phyloP scores from a whole-genome alignment of 2,113 vertebrate species.

The Dicrurus megarhynchus region DNA sequence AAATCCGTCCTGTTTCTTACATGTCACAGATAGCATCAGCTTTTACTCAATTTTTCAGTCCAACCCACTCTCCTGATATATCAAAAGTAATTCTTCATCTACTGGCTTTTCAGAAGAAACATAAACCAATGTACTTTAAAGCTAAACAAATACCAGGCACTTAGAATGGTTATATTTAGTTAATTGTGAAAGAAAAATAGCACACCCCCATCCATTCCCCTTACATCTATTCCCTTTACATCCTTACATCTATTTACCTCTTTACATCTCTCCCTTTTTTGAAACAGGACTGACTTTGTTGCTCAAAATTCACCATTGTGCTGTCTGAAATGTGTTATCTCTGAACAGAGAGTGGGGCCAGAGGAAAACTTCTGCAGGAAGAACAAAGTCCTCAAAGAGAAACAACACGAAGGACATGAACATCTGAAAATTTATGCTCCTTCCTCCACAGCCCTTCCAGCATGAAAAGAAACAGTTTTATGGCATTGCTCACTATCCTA shows the following conservation, averaged over 20 bases:
- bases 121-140: background rate
- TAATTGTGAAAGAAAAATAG: background rate
- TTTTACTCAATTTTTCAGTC: background rate
- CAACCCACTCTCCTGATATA: background rate
- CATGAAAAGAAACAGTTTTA: background rate
- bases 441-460: background rate
- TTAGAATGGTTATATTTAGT: background rate
- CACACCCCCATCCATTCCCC: background rate
- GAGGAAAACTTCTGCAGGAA: background rate
- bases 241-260: background rate
- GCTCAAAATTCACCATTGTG: background rate
- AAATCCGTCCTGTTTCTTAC: background rate
- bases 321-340: background rate
- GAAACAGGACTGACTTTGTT: background rate
- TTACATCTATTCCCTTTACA: background rate
- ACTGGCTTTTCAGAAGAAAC: background rate
- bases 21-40: fast-evolving
- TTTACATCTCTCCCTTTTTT: background rate
- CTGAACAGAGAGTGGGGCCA: background rate
- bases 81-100: background rate
- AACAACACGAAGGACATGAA: background rate
- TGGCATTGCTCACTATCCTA: background rate
- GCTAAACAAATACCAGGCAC: background rate
- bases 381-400: background rate
- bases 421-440: background rate